Evolutionary conservation across 35 echinoderm and acorn worm genomes (phyloP), one percentile per base, ranked within the genome.

Genomic region (Ophiothrix spiculata): DNA sequence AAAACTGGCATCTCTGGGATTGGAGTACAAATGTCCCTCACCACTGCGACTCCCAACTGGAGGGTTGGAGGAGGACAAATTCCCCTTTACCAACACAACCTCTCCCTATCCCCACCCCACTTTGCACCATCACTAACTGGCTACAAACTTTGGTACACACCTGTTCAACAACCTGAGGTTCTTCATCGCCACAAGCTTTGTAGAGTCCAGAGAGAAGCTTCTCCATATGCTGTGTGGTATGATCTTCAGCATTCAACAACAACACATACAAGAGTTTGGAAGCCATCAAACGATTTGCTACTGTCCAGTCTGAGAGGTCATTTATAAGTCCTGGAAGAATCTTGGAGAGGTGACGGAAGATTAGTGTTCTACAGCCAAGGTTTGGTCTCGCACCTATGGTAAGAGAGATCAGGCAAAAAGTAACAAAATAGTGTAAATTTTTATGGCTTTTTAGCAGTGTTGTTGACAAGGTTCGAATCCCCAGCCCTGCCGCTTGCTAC

Each of bases 221-320:
- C 33, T 86, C 86, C 80, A 99, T 83, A 82, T 99, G 90, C 75
- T 99, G 96, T 15, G 96, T 99, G 64, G 89, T 94, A 79, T 99
- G 83, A 45, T 99, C 96, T 75, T 99, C 96, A 15, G 92, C 84
- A 81, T 99, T 99, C 37, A 99, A 25, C 0, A 99, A 78, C 14
- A 99, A 78, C 21, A 91, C 77, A 19, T 84, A 45, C 1, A 99
- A 79, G 16, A 99, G 89, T 78, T 91, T 91, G n/a, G 90, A 80
- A 15, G 96, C 45, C 96, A 99, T 99, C 56, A 91, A 79, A 23
- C 96, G 85, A 81, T 99, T 99, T n/a, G 89, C 38, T 8, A 91
- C 74, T 15, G 96, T 92, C 96, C 96, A 99, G 79, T 99, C 96
- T 0, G 81, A 76, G 0, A 99, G 64, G 75, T 99, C 96, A 78